Conservation (phyloP, 1,140 invertebrate species). For the Pectinophora gossypiella region DNA sequence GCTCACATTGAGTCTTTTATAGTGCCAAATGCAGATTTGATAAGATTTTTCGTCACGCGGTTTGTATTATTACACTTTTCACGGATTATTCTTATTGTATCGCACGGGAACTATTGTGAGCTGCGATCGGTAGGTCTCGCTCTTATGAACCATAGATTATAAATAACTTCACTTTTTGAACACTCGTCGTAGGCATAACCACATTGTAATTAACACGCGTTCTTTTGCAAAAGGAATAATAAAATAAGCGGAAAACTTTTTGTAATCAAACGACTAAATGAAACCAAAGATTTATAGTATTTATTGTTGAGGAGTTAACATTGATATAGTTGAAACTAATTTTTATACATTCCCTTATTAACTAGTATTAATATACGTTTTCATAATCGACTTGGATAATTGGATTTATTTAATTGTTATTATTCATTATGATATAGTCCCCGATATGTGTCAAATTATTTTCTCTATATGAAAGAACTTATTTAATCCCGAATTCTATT, state of each 20-base stretch:
- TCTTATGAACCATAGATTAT: conserved; percentile 26
- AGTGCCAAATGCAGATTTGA: conserved; percentile 14
- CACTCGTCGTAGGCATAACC: conserved; percentile 13
- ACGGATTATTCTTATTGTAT: not conserved
- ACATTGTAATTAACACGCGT: conserved; percentile 12
- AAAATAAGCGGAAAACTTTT: conserved; percentile 28
- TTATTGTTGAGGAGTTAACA: conserved; percentile 63
- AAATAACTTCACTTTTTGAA: conserved; percentile 2
- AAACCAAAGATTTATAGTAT: conserved; percentile 74
- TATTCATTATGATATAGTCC: conserved; percentile 18
- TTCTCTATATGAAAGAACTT: not conserved
- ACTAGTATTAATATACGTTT: conserved; percentile 32
- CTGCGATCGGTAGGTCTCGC: conserved; percentile 15
- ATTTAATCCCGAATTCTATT: conserved; percentile 6
- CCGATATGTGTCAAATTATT: conserved; percentile 35
- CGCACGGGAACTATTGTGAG: conserved; percentile 9
- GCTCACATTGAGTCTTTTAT: conserved; percentile 17
- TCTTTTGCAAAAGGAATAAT: conserved; percentile 14
- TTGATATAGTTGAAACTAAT: conserved; percentile 59
- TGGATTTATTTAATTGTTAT: conserved; percentile 21
- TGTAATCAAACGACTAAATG: conserved; percentile 58
- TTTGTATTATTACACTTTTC: conserved; percentile 3
- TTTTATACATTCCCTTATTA: conserved; percentile 66
- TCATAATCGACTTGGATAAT: conserved; percentile 12
- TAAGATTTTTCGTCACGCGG: conserved; percentile 6